Evolutionary conservation across 1,140 invertebrate species (phyloP).

Genomic region (Cheumatopsyche charites): DNA sequence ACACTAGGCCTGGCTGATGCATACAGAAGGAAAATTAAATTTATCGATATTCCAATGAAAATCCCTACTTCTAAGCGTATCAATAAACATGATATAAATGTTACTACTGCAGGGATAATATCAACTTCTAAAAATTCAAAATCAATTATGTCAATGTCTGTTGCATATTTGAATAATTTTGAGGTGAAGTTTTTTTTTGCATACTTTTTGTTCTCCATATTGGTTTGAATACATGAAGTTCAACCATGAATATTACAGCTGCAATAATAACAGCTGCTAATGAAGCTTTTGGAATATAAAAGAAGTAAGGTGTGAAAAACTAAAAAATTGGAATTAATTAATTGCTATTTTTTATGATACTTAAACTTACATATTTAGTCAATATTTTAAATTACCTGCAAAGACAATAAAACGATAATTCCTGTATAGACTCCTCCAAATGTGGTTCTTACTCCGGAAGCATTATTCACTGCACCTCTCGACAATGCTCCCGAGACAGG

Average conservation of each 20-base stretch:
- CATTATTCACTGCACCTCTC: slow-evolving; percentile 85
- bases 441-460: slow-evolving; percentile 82
- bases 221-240: slow-evolving; percentile 73
- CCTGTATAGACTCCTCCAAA: slow-evolving; percentile 85
- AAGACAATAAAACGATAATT: slow-evolving; percentile 73
- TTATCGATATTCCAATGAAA: slow-evolving; percentile 77
- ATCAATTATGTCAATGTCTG: too few species aligned
- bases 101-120: slow-evolving; percentile 74
- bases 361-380: too few species aligned
- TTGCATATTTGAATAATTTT: too few species aligned
- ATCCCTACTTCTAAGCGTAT: slow-evolving; percentile 86
- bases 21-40: slow-evolving; percentile 81
- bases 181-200: too few species aligned
- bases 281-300: slow-evolving; percentile 76
- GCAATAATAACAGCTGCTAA: slow-evolving; percentile 82
- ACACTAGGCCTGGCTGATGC: slow-evolving; percentile 77
- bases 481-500: slow-evolving; percentile 85
- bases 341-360: too few species aligned
- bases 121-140: slow-evolving; percentile 71
- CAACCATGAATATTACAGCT: slow-evolving; percentile 85
- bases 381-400: too few species aligned
- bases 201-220: slow-evolving; percentile 87
- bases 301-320: slow-evolving; percentile 80
- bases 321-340: slow-evolving; percentile 54
- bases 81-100: slow-evolving; percentile 77